Conservation (phyloP, 53 echinoderm and acorn worm species). For the Holothuria leucospilota region DNA sequence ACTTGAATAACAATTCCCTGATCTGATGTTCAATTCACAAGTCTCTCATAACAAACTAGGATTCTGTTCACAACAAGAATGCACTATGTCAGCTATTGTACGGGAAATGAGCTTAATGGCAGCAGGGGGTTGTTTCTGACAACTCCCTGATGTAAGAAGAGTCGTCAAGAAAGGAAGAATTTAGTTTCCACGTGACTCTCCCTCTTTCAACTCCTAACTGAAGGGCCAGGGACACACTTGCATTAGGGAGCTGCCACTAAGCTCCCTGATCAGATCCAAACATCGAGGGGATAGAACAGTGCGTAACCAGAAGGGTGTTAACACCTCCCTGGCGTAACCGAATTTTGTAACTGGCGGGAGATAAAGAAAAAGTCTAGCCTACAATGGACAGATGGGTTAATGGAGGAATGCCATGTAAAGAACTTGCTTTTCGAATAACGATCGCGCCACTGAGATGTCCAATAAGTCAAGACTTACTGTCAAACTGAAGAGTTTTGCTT, state of each 20-base stretch:
- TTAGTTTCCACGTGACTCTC: slow-evolving; percentile 40
- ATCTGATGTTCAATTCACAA: slow-evolving; percentile 10
- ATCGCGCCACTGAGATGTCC: no score
- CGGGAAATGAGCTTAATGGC: not conserved
- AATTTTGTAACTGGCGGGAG: not conserved
- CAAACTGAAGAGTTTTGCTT: no score
- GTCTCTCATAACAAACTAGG: slow-evolving; percentile 17
- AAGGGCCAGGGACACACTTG: not conserved
- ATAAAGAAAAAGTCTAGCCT: not conserved
- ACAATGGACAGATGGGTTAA: no score
- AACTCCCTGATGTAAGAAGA: no score
- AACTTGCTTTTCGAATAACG: no score
- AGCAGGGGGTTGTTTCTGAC: no score
- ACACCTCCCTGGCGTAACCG: no score
- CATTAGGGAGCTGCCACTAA: no score
- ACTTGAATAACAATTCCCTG: no score
- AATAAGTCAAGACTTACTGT: no score
- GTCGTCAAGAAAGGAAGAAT: slow-evolving; percentile 16
- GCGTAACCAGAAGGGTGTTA: no score
- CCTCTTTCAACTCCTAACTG: slow-evolving; percentile 9
- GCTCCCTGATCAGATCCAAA: slow-evolving; percentile 45
- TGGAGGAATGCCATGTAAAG: no score
- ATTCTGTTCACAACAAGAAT: not conserved
- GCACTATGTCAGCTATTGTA: slow-evolving; percentile 11
- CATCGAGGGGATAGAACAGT: slow-evolving; percentile 15